A percentile compares a stretch with the other conserved stretches of the same genome.
phyloP scores from a whole-genome alignment of 2,797 vertebrate species.

The Rhinogobio ventralis region DNA sequence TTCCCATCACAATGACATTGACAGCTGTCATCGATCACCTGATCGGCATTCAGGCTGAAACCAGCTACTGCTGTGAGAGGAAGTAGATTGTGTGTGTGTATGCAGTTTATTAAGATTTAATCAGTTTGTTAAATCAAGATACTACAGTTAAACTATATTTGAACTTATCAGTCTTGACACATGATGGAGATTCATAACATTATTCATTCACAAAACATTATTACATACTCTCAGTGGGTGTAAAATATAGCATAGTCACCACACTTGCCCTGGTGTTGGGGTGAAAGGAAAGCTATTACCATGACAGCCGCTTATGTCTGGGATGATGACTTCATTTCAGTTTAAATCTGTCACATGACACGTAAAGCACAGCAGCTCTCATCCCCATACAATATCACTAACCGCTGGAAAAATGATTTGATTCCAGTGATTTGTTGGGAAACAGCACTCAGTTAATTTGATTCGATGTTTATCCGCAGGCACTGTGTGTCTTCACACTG shows the following conservation, averaged over 20 bases:
- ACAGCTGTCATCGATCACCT: conserved; percentile 30
- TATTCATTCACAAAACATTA: not conserved
- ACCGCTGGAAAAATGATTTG: conserved; percentile 24
- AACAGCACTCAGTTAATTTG: conserved; percentile 15
- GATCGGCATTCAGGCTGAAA: not conserved
- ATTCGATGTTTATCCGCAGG: conserved; percentile 41
- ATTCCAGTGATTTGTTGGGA: conserved; percentile 29
- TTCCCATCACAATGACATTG: conserved; percentile 31
- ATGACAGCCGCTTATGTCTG: not conserved
- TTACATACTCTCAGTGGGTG: not conserved
- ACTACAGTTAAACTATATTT: not conserved
- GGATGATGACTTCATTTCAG: not conserved
- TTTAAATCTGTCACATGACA: conserved; percentile 1
- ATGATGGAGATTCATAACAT: not conserved
- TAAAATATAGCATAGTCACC: not conserved
- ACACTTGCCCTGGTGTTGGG: not conserved
- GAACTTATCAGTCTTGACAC: not conserved
- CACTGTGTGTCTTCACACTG: conserved; percentile 5
- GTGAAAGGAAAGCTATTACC: not conserved
- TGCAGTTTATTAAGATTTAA: not conserved
- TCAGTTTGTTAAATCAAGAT: conserved; percentile 5
- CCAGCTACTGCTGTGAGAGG: not conserved
- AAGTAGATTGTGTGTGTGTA: not conserved
- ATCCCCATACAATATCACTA: conserved; percentile 9
- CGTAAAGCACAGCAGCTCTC: conserved; percentile 1